Evolutionary conservation across 2,797 vertebrate species (phyloP).

Genomic region (Gadopsis marmoratus): DNA sequence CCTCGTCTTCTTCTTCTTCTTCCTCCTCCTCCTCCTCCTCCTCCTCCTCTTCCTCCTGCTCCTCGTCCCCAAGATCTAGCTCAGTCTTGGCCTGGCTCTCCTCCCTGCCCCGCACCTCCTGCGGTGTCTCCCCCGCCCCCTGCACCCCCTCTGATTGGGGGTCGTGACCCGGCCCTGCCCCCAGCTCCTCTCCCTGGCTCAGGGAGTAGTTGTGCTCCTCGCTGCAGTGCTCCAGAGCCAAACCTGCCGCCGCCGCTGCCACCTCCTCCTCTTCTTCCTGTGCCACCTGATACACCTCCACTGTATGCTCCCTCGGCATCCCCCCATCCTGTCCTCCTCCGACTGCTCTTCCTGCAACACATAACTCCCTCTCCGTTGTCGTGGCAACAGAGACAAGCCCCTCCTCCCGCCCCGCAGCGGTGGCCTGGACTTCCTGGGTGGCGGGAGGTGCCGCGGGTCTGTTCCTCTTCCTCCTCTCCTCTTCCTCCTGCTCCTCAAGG

Average conservation of each 20-base stretch:
- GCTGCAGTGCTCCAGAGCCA: slow-evolving; percentile 79
- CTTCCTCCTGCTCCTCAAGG: slow-evolving; percentile 68
- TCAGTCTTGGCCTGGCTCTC: slow-evolving; percentile 49
- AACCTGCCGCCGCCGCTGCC: slow-evolving; percentile 36
- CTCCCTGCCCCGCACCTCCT: slow-evolving; percentile 56
- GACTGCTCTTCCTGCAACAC: slow-evolving; percentile 34
- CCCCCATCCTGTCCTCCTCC: slow-evolving; percentile 50
- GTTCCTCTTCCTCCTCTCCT: slow-evolving; percentile 51
- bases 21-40: slow-evolving; percentile 51
- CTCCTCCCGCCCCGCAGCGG: slow-evolving; percentile 19
- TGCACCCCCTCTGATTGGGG: slow-evolving; percentile 54
- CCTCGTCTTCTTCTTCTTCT: slow-evolving; percentile 61
- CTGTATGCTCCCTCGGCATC: slow-evolving; percentile 32
- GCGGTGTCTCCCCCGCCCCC: slow-evolving; percentile 23
- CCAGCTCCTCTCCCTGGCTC: slow-evolving; percentile 71
- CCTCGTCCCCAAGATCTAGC: slow-evolving; percentile 50
- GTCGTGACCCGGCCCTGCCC: slow-evolving; percentile 26
- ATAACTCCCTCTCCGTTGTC: slow-evolving; percentile 48
- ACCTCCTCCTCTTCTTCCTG: slow-evolving; percentile 63
- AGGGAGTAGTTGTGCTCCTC: slow-evolving; percentile 87
- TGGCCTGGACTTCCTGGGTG: slow-evolving; percentile 53
- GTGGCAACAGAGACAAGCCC: slow-evolving; percentile 27
- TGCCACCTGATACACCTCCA: slow-evolving; percentile 82
- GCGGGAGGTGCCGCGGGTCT: slow-evolving; percentile 4
- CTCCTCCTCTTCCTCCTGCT: slow-evolving; percentile 55